Percentiles rank a stretch among this genome's conserved stretches.
Evolutionary conservation across 2,113 vertebrate genomes (phyloP).

Genomic region (Indicator maculatus): DNA sequence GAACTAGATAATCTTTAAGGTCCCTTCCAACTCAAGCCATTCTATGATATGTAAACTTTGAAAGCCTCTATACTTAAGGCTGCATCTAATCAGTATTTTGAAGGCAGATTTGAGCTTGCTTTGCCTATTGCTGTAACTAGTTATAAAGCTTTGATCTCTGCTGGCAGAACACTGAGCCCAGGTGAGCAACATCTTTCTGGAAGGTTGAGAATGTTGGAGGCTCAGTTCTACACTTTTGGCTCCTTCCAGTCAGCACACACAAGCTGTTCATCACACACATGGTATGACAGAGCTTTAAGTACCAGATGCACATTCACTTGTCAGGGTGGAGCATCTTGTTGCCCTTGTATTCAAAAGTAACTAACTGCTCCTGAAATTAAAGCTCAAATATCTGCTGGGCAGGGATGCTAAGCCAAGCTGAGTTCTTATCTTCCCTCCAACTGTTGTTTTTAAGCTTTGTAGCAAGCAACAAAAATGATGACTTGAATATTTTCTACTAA

Average conservation of each 20-base stretch:
- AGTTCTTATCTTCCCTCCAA: background rate
- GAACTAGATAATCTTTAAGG: no score
- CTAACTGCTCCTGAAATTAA: background rate
- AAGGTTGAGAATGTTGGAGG: background rate
- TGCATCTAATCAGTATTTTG: background rate
- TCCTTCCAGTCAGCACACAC: background rate
- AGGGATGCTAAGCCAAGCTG: background rate
- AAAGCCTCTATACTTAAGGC: background rate
- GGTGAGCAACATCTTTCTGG: background rate
- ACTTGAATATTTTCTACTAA: background rate
- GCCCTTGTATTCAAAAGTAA: background rate
- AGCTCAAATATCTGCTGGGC: background rate
- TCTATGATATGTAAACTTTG: background rate
- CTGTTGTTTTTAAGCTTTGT: background rate
- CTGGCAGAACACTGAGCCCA: background rate
- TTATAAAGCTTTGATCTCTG: background rate
- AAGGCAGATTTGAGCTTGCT: background rate
- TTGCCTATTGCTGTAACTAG: background rate
- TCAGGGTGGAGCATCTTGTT: background rate
- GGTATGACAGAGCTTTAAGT: background rate
- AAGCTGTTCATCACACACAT: accelerated
- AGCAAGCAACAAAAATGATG: background rate
- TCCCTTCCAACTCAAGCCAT: no score
- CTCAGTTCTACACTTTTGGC: background rate
- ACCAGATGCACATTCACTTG: background rate